phyloP scores from a whole-genome alignment of 1,140 invertebrate genomes.

The Microplitis mediator region DNA sequence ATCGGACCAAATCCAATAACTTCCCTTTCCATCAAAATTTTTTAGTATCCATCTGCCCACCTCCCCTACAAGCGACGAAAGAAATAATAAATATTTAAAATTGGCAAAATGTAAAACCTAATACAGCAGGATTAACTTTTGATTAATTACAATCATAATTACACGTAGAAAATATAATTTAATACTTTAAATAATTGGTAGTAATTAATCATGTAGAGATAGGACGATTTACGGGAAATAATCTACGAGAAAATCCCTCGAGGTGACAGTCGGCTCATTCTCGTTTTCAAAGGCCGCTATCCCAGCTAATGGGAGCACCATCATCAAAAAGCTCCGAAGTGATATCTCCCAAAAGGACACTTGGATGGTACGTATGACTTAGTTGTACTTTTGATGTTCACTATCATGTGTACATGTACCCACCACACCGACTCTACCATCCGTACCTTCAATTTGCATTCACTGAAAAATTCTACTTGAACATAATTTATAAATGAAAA shows the following conservation, averaged over 20 bases:
- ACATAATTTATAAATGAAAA: no score
- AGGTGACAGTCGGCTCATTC: background rate
- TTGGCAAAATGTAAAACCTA: no score
- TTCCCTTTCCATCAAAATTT: no score
- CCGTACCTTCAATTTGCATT: background rate
- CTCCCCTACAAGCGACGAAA: no score
- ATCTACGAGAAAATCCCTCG: background rate
- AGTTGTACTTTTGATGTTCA: background rate
- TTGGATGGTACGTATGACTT: background rate
- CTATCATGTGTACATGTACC: no score
- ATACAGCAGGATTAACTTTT: no score
- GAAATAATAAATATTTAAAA: no score
- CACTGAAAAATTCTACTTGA: background rate
- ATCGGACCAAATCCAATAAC: no score
- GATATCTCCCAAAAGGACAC: constrained; percentile 13
- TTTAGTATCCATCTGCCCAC: no score
- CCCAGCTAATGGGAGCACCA: constrained; percentile 3
- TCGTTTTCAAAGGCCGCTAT: background rate
- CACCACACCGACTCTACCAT: background rate
- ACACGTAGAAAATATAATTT: no score
- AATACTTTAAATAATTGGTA: background rate
- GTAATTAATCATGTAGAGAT: background rate
- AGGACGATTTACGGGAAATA: constrained; percentile 2
- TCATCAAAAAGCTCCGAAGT: background rate
- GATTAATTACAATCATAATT: no score